phyloP scores from a whole-genome alignment of 2,113 vertebrate species.

The Lepisosteus oculatus region DNA sequence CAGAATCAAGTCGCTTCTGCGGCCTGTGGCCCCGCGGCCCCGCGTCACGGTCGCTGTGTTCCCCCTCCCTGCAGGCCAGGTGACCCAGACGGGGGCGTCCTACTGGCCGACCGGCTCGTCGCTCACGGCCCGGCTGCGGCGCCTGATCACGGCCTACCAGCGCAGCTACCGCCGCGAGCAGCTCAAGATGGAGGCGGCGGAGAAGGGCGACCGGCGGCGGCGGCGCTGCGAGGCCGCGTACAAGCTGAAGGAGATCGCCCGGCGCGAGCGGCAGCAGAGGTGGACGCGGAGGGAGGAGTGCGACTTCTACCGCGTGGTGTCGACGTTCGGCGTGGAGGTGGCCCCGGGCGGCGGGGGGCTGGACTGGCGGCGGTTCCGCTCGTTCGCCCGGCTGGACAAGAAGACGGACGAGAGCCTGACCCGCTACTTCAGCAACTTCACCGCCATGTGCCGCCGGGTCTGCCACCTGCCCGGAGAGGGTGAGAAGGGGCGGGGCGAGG shows the following conservation, averaged over 20 bases:
- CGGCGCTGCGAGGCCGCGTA: constrained; percentile 84
- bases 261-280: constrained; percentile 87
- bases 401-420: constrained; percentile 87
- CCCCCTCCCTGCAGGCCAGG: too few species aligned
- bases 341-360: constrained; percentile 58
- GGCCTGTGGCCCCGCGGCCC: too few species aligned
- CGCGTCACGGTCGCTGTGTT: too few species aligned
- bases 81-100: constrained; percentile 57
- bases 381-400: constrained; percentile 83
- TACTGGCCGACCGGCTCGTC: constrained; percentile 85
- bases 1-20: too few species aligned
- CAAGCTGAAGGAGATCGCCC: constrained; percentile 87
- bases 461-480: constrained; percentile 83
- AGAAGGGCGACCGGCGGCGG: constrained; percentile 81
- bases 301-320: constrained; percentile 88
- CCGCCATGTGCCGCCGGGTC: constrained; percentile 89
- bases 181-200: constrained; percentile 85
- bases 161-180: constrained; percentile 87
- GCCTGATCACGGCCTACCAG: constrained; percentile 85
- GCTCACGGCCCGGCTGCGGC: constrained; percentile 79
- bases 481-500: constrained; percentile 32
- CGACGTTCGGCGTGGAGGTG: constrained; percentile 84
- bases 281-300: constrained; percentile 91
- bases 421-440: constrained; percentile 84
- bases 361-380: constrained; percentile 82